These are phyloP conservation scores for Fistularia commersonii DNA, from an alignment of 2,797 vertebrate genomes.

Conservation along the genomic window DNA sequence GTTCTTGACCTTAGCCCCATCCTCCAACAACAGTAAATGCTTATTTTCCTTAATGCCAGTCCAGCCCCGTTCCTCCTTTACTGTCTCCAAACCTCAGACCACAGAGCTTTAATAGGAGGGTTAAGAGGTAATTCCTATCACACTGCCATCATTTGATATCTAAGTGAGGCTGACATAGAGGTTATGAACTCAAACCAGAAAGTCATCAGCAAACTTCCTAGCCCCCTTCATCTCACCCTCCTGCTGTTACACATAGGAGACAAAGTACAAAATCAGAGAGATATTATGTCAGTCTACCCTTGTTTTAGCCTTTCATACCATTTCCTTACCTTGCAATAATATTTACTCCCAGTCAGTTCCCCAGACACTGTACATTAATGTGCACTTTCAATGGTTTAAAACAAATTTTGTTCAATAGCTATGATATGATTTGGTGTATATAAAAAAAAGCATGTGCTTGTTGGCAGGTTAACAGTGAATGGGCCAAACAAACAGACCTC, in stretches of 20 bases:
- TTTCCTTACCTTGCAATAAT: no score
- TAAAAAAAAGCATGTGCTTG: no score
- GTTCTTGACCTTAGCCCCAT: conserved; percentile 40
- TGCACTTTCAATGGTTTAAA: no score
- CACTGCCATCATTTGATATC: conserved; percentile 70
- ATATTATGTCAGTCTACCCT: conserved; percentile 4
- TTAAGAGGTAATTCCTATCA: conserved; percentile 74
- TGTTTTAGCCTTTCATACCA: not conserved
- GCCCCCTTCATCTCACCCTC: conserved; percentile 46
- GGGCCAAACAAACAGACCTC: no score
- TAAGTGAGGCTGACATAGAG: conserved; percentile 69
- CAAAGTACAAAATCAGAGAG: no score
- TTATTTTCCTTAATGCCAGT: conserved; percentile 44
- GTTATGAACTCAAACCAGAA: conserved; percentile 72
- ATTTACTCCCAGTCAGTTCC: no score
- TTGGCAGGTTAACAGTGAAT: no score
- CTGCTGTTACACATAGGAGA: conserved; percentile 40
- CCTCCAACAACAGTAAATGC: conserved; percentile 34
- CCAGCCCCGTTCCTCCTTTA: conserved; percentile 52
- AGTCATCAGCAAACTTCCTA: conserved; percentile 53
- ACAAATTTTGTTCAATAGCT: no score
- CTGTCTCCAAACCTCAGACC: conserved; percentile 68
- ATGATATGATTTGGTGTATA: no score
- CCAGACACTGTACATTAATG: no score
- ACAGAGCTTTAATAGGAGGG: conserved; percentile 69